Evolutionary conservation across 2,113 vertebrate genomes (phyloP).

Genomic region (Plestiodon gilberti): DNA sequence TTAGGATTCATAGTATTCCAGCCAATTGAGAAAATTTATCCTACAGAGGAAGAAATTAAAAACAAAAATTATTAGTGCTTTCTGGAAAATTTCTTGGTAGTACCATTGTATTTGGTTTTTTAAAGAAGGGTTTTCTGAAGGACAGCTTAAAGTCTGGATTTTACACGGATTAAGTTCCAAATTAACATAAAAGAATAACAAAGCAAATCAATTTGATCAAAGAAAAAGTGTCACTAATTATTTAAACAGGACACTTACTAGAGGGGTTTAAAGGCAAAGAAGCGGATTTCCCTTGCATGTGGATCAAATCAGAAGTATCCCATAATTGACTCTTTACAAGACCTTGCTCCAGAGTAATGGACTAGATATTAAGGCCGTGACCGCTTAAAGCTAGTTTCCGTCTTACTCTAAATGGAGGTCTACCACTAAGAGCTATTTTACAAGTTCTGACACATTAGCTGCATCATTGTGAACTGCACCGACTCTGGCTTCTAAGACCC

Average conservation of each 20-base stretch:
- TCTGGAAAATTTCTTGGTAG: constrained; percentile 68
- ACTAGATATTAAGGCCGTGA: constrained; percentile 98
- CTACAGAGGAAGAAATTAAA: constrained; percentile 48
- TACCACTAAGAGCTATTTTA: constrained; percentile 89
- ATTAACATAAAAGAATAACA: constrained; percentile 84
- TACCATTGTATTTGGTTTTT: constrained; percentile 9
- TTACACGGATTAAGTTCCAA: constrained; percentile 80
- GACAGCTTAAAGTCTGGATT: constrained; percentile 77
- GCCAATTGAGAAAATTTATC: constrained; percentile 14
- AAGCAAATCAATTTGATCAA: constrained; percentile 87
- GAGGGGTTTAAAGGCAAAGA: constrained; percentile 79
- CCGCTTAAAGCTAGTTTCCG: constrained; percentile 94
- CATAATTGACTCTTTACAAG: constrained; percentile 99
- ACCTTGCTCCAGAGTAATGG: constrained; percentile 93
- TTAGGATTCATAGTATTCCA: constrained; percentile 44
- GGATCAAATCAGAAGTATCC: constrained; percentile 97
- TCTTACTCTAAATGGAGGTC: constrained; percentile 82
- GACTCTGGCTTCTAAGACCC: constrained; percentile 77
- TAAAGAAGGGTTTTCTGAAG: constrained; percentile 65
- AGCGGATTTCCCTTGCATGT: constrained; percentile 91
- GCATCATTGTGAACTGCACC: constrained; percentile 79
- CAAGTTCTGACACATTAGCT: constrained; percentile 93
- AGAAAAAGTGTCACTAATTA: constrained; percentile 88
- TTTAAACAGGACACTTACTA: constrained; percentile 86
- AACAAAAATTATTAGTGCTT: constrained; percentile 33